Evolutionary conservation across 2,113 vertebrate species (phyloP).

Genomic region (Riparia riparia): DNA sequence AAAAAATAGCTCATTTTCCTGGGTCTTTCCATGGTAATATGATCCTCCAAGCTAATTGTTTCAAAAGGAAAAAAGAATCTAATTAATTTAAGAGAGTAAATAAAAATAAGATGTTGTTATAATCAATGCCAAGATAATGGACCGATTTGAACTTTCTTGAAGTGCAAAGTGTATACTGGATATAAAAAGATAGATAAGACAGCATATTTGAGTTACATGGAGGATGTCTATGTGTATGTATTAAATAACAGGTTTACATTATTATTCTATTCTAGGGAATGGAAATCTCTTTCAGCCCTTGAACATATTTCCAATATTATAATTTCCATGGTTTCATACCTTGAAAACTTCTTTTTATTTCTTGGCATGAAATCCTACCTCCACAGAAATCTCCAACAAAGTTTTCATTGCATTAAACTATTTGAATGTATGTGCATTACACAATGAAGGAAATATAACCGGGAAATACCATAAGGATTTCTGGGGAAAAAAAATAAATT

Average conservation of each 20-base stretch:
- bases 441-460: neutral
- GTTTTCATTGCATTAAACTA: neutral
- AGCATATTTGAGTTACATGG: neutral
- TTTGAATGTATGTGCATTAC: neutral
- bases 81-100: neutral
- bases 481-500: neutral
- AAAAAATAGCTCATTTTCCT: neutral
- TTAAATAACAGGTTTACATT: neutral
- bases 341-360: neutral
- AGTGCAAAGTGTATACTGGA: neutral
- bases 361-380: neutral
- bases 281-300: neutral
- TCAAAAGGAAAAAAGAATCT: neutral
- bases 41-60: neutral
- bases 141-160: neutral
- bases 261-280: neutral
- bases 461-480: neutral
- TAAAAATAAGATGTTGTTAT: neutral
- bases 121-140: neutral
- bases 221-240: neutral
- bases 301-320: neutral
- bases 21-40: neutral
- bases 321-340: neutral
- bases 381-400: neutral
- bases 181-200: neutral